These are phyloP conservation scores for Melangyna quadrimaculata DNA, from an alignment of 2,888 invertebrate species.

Conservation along the genomic window DNA sequence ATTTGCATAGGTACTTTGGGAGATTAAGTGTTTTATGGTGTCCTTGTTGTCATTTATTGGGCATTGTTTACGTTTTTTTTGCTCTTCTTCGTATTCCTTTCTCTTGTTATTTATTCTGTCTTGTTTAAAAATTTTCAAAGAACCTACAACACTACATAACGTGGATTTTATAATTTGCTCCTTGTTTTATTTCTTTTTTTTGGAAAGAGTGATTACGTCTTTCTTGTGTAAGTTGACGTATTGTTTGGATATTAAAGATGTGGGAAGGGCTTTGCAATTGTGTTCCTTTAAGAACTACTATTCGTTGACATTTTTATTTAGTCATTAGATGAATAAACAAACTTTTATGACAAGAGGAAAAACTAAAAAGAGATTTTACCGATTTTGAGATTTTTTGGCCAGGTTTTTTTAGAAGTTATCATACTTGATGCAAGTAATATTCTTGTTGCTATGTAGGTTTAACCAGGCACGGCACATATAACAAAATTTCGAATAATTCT, in stretches of 20 bases:
- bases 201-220: slow-evolving; percentile 31
- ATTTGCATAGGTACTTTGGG: slow-evolving; percentile 70
- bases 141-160: slow-evolving; percentile 6
- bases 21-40: slow-evolving; percentile 71
- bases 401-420: too few relatives aligned
- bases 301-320: background rate
- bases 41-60: slow-evolving; percentile 70
- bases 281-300: background rate
- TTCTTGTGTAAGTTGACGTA: slow-evolving; percentile 48
- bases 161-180: slow-evolving; percentile 51
- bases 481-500: too few relatives aligned
- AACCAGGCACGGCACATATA: too few relatives aligned
- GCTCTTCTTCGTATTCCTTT: slow-evolving; percentile 4
- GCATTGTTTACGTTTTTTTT: slow-evolving; percentile 52
- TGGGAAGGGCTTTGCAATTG: slow-evolving; percentile 4
- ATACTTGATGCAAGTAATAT: too few relatives aligned
- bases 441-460: too few relatives aligned
- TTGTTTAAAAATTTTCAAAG: slow-evolving; percentile 16
- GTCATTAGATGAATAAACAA: background rate
- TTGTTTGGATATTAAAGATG: slow-evolving; percentile 25
- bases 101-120: background rate
- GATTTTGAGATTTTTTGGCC: too few relatives aligned
- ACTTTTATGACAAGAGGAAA: background rate
- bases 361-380: background rate
- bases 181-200: slow-evolving; percentile 37